Conservation (phyloP, 2,888 invertebrate genomes). For the Leptinotarsa peninsularis region DNA sequence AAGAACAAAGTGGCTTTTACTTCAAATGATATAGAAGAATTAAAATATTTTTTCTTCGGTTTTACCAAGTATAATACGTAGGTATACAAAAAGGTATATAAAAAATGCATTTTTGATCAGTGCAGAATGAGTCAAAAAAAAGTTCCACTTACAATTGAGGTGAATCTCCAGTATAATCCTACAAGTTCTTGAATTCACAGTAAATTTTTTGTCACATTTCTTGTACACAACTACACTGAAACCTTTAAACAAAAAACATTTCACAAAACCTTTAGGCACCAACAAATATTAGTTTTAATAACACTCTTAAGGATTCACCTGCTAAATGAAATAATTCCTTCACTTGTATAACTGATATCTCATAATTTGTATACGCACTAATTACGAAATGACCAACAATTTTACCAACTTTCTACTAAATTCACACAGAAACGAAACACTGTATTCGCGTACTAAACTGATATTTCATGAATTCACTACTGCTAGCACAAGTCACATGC, state of each 20-base stretch:
- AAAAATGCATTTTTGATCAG: too few relatives aligned
- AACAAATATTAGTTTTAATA: background rate
- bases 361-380: background rate
- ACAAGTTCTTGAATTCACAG: background rate
- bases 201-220: background rate
- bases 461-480: conserved; percentile 25
- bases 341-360: background rate
- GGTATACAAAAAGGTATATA: too few relatives aligned
- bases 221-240: background rate
- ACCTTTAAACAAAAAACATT: background rate
- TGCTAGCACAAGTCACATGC: conserved; percentile 38
- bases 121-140: background rate
- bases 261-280: background rate
- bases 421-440: background rate
- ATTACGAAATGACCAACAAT: background rate
- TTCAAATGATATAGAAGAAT: too few relatives aligned
- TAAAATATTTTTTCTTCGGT: too few relatives aligned
- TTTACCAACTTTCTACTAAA: background rate
- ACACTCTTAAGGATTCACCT: background rate
- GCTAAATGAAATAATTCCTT: background rate
- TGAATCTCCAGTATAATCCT: background rate
- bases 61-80: too few relatives aligned
- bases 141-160: background rate
- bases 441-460: conserved; percentile 18
- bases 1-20: too few relatives aligned